These are phyloP conservation scores for Epinephelus coioides DNA, from an alignment of 2,797 vertebrate genomes.

Conservation along the genomic window DNA sequence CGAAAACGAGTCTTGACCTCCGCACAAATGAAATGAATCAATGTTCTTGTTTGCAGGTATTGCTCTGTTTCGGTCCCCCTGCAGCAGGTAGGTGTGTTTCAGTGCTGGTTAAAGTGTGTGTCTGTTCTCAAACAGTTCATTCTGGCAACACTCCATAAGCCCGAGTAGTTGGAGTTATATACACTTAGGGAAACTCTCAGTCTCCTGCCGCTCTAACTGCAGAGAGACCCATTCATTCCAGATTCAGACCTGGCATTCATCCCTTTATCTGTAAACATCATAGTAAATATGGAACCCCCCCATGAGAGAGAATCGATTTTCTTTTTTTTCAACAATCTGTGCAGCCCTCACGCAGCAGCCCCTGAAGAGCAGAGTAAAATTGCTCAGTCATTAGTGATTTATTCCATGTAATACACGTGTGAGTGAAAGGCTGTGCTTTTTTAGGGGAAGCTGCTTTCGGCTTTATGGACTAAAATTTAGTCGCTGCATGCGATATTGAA, in stretches of 20 bases:
- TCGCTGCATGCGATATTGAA: background rate
- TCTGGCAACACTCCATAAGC: conserved; percentile 25
- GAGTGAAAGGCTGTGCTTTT: conserved; percentile 11
- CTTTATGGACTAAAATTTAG: background rate
- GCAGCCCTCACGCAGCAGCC: conserved; percentile 42
- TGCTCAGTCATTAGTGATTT: conserved; percentile 53
- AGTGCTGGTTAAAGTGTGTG: background rate
- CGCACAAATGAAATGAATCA: conserved; percentile 28
- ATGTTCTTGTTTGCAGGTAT: conserved; percentile 11
- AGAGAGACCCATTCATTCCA: conserved; percentile 66
- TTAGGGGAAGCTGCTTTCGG: background rate
- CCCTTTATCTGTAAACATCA: conserved; percentile 74
- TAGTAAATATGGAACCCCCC: conserved; percentile 55
- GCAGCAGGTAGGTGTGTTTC: background rate
- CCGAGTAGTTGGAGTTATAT: conserved; percentile 34
- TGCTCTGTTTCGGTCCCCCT: conserved; percentile 15
- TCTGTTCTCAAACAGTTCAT: conserved; percentile 13
- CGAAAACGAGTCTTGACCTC: conserved; percentile 17
- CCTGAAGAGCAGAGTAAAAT: conserved; percentile 46
- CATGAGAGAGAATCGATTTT: conserved; percentile 65
- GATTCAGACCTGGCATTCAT: conserved; percentile 55
- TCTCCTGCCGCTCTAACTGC: conserved; percentile 42
- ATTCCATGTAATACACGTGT: conserved; percentile 29
- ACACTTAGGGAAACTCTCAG: conserved; percentile 40
- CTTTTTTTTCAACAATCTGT: conserved; percentile 47